Evolutionary conservation across 2,797 vertebrate genomes (phyloP).

Genomic region (Hemitrygon akajei): DNA sequence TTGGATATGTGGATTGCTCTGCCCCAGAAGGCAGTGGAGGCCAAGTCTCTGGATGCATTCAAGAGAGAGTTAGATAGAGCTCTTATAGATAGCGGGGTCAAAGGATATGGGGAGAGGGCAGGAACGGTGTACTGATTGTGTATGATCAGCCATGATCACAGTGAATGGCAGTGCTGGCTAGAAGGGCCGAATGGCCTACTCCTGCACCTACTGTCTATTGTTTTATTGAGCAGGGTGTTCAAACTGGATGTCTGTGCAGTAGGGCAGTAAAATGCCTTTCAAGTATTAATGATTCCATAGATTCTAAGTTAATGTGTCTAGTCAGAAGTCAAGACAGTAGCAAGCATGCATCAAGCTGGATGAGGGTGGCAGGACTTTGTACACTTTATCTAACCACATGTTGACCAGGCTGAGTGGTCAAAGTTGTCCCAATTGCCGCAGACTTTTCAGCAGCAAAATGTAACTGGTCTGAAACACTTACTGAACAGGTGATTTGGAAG

Average conservation of each 20-base stretch:
- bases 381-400: background rate
- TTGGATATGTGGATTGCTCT: no score
- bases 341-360: background rate
- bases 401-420: background rate
- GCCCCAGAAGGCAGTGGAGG: no score
- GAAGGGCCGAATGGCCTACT: no score
- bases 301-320: background rate
- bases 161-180: no score
- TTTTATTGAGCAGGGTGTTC: conserved; percentile 12
- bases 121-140: no score
- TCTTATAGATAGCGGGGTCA: no score
- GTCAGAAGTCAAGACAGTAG: background rate
- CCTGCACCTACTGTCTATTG: no score
- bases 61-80: no score
- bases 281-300: background rate
- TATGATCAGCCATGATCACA: no score
- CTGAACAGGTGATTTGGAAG: background rate
- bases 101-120: no score
- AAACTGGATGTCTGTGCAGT: background rate
- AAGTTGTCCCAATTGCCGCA: background rate
- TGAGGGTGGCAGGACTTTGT: background rate
- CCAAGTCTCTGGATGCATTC: no score
- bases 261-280: background rate
- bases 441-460: background rate
- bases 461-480: background rate